Base-by-base conservation (phyloP, 2,797 vertebrate genomes). In the Pelochelys cantorii region DNA sequence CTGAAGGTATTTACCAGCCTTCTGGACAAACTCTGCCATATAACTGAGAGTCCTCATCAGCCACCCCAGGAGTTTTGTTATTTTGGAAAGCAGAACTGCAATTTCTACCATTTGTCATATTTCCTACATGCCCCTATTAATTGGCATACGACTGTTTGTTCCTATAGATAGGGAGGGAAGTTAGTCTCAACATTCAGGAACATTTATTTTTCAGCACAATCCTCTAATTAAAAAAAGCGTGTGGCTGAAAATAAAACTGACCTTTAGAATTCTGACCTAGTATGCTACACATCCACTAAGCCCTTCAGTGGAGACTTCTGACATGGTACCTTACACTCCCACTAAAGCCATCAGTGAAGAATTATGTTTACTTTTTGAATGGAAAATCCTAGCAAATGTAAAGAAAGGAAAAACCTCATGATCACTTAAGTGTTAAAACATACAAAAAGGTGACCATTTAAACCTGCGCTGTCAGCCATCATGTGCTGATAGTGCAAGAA, bases 31-130 rank as follows among this genome's bases (percentile, higher is more conserved):
- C 91, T 93, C 87, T 97, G 94, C 96, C 95, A 89, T 94, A 93
- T 89, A 93, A 96, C 95, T 91, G 88, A 96, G 95, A 97, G 92
- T 96, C 95, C 96, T 90, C 94, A 95, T 79, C 93, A 97, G 87
- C 93, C 95, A 60, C 86, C 90, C 83, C 37, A 27, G 68, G 52
- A 87, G 87, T 83, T 89, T 95, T 93, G 95, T 84, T 95, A 94
- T 89, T 95, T 8, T n/a, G 90, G 94, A 96, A 93, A 90, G 79
- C 93, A 84, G 93, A 77, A 77, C 0, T 92, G 91, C 94, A 90
- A 84, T 90, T 96, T 84, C 89, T 68, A 96, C 79, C 93, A 52
- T 42, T 75, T 48, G 87, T 88, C 94, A 93, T 86, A 83, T 77
- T 93, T 71, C 81, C 95, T 96, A 96, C 95, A 95, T 96, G 92